Evolutionary conservation across 1,140 invertebrate genomes (phyloP).

Genomic region (Cyclina sinensis): DNA sequence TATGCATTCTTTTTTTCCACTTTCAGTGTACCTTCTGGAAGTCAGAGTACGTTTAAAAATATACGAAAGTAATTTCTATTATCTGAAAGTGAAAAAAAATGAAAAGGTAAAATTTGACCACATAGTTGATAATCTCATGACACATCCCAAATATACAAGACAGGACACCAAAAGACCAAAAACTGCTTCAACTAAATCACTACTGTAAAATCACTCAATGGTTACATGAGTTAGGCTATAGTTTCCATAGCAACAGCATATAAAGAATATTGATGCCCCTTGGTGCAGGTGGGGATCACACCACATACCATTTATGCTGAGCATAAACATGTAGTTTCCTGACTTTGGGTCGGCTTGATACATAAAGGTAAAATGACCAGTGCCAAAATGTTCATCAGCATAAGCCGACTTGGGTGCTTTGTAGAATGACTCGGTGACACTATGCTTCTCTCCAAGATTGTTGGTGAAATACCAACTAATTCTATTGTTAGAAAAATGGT

Average conservation of each 20-base stretch:
- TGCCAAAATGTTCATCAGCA: constrained; percentile 22
- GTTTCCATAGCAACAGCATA: constrained; percentile 46
- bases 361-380: constrained; percentile 14
- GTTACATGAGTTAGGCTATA: constrained; percentile 9
- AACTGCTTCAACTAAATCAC: constrained; percentile 14
- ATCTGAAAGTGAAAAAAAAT: too few relatives aligned
- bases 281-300: not conserved
- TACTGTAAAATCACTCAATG: constrained; percentile 36
- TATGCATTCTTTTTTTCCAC: too few relatives aligned
- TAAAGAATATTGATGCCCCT: not conserved
- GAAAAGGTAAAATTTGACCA: too few relatives aligned
- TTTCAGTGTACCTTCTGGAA: too few relatives aligned
- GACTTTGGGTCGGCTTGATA: not conserved
- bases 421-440: constrained; percentile 20
- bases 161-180: not conserved
- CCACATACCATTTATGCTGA: constrained; percentile 15
- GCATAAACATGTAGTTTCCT: not conserved
- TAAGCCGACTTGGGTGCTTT: not conserved
- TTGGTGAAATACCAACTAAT: constrained; percentile 16
- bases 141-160: constrained; percentile 11
- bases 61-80: too few relatives aligned
- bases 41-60: too few relatives aligned
- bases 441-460: not conserved
- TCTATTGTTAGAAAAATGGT: not conserved
- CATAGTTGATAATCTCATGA: too few relatives aligned